These are phyloP conservation scores for Notodromas monacha DNA, from an alignment of 2,888 invertebrate species.

Conservation along the genomic window DNA sequence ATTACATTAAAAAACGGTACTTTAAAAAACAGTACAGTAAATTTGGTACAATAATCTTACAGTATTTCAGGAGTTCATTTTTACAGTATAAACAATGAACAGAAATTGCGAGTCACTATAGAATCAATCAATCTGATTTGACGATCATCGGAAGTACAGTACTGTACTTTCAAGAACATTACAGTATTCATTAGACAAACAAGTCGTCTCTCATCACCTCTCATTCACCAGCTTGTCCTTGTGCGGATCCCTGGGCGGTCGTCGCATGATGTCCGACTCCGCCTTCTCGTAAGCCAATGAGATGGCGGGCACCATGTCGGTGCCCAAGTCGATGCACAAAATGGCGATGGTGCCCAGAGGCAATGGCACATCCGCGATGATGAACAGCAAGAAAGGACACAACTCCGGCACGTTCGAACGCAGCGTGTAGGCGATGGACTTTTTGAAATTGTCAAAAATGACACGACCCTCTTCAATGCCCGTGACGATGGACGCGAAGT, in stretches of 20 bases:
- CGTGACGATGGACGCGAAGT: too few relatives aligned
- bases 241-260: slow-evolving; percentile 17
- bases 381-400: slow-evolving; percentile 18
- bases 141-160: too few relatives aligned
- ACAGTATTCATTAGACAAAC: too few relatives aligned
- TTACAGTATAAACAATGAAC: too few relatives aligned
- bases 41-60: too few relatives aligned
- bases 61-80: too few relatives aligned
- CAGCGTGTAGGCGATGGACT: slow-evolving; percentile 19
- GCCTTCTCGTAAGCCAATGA: slow-evolving; percentile 20
- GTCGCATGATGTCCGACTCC: slow-evolving; percentile 19
- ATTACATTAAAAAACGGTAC: too few relatives aligned
- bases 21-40: too few relatives aligned
- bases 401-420: slow-evolving; percentile 19
- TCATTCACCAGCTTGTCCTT: slow-evolving; percentile 20
- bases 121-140: too few relatives aligned
- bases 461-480: slow-evolving; percentile 13
- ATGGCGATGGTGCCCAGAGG: too few relatives aligned
- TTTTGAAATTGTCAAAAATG: slow-evolving; percentile 19
- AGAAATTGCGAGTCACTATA: too few relatives aligned
- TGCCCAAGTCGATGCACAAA: slow-evolving; percentile 19
- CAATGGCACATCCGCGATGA: slow-evolving; percentile 17
- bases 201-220: slow-evolving; percentile 15
- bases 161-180: too few relatives aligned
- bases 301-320: slow-evolving; percentile 20